phyloP scores from a whole-genome alignment of 2,797 vertebrate species.

The Saxicola maurus region DNA sequence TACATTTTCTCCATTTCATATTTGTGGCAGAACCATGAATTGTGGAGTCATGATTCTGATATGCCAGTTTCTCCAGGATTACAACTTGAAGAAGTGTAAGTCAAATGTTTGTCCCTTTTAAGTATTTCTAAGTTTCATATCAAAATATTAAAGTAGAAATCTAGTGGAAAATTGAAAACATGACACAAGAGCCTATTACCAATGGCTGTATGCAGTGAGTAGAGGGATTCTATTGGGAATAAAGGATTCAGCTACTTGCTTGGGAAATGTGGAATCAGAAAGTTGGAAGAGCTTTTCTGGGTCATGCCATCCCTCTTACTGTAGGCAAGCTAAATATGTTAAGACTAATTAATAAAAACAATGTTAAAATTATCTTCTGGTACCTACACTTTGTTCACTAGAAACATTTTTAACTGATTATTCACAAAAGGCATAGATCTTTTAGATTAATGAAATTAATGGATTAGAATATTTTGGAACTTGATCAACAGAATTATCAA shows the following conservation, averaged over 20 bases:
- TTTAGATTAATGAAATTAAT: background rate
- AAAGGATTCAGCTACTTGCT: background rate
- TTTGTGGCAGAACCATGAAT: conserved; percentile 16
- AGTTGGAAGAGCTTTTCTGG: background rate
- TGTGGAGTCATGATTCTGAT: background rate
- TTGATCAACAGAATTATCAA: background rate
- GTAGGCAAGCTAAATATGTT: background rate
- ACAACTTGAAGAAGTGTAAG: conserved; percentile 31
- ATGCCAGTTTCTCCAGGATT: background rate
- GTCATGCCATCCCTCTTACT: background rate
- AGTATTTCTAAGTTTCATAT: background rate
- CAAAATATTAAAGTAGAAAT: background rate
- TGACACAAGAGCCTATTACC: background rate
- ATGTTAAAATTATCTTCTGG: background rate
- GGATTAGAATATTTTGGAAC: background rate
- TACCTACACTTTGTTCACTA: background rate
- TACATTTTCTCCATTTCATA: background rate
- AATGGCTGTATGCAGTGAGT: background rate
- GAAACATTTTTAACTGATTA: background rate
- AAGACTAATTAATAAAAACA: background rate
- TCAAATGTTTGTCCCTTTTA: background rate
- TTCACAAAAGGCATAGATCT: background rate
- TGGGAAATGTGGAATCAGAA: background rate
- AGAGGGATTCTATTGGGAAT: background rate
- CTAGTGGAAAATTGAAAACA: background rate